A percentile compares a stretch with the other conserved stretches of the same genome.
Evolutionary conservation across 2,888 invertebrate species (phyloP).

Genomic region (Lepeophtheirus nordmannii): DNA sequence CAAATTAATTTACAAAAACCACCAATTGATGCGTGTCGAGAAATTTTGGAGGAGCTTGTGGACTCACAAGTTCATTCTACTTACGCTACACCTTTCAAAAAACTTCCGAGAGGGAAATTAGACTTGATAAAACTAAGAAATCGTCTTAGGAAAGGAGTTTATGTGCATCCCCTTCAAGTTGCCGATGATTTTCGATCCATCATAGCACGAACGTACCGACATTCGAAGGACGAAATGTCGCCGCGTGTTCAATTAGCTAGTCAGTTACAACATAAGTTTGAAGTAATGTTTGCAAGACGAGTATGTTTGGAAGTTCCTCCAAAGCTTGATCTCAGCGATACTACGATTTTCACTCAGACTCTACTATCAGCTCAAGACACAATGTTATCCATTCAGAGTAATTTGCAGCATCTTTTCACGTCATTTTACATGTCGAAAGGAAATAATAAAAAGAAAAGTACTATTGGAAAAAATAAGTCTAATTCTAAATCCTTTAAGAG

Average conservation of each 20-base stretch:
- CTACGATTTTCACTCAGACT: not conserved
- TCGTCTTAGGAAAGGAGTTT: not conserved
- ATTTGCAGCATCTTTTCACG: not conserved
- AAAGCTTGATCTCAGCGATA: not conserved
- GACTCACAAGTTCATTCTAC: not conserved
- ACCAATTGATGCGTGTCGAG: not conserved
- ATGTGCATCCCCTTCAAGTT: constrained; percentile 17
- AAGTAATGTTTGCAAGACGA: constrained; percentile 2
- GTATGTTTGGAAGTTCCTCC: not conserved
- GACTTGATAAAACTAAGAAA: constrained; percentile 7
- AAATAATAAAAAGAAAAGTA: not conserved
- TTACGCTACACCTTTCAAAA: not conserved
- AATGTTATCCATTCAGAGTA: constrained; percentile 1
- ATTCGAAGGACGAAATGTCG: not conserved
- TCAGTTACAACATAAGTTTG: constrained; percentile 10
- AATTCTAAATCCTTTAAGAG: not conserved
- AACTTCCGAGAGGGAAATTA: not conserved
- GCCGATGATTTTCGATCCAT: constrained; percentile 15
- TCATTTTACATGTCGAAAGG: not conserved
- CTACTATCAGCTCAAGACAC: not conserved
- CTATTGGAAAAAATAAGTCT: too few species aligned
- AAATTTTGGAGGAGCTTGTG: not conserved
- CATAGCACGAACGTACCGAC: constrained; percentile 12
- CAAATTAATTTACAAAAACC: not conserved
- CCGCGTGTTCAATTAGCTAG: not conserved